A percentile compares a stretch with the other conserved stretches of the same genome.
These are phyloP conservation scores for Oxygymnocypris stewartii DNA, from an alignment of 2,113 vertebrate species.

Conservation along the genomic window DNA sequence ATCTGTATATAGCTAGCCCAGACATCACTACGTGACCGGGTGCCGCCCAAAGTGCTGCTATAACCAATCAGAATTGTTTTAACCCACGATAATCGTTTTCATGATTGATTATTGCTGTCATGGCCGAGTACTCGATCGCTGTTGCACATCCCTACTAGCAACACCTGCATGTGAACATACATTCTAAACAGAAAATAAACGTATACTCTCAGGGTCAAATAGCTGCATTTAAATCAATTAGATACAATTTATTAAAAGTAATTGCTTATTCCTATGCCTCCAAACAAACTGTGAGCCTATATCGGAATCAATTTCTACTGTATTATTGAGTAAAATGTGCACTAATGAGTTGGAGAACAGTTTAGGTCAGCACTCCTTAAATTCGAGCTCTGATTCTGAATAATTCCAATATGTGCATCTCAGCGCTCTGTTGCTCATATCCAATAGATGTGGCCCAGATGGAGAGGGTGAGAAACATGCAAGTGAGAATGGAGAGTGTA, in stretches of 20 bases:
- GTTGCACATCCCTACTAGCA: background rate
- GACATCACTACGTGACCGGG: too few relatives aligned
- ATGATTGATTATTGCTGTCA: too few relatives aligned
- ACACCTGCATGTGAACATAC: background rate
- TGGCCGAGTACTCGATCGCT: too few relatives aligned
- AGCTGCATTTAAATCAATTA: constrained; percentile 7
- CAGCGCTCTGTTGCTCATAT: constrained; percentile 8
- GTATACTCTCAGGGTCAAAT: background rate
- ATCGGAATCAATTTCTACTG: background rate
- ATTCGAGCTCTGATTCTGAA: constrained; percentile 14
- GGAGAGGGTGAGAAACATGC: constrained; percentile 48
- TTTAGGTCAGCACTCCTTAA: constrained; percentile 13
- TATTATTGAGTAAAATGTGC: background rate
- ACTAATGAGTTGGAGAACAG: background rate
- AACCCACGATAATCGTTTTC: too few relatives aligned
- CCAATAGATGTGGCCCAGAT: constrained; percentile 53
- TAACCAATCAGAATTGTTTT: too few relatives aligned
- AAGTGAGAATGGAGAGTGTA: constrained; percentile 36
- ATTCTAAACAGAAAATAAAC: constrained; percentile 16
- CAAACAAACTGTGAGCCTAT: background rate
- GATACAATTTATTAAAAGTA: constrained; percentile 10
- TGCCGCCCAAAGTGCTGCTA: too few relatives aligned
- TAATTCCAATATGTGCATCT: constrained; percentile 21
- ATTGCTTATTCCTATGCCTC: background rate
- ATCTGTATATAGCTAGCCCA: too few relatives aligned